Evolutionary conservation across 2,888 invertebrate species (phyloP).

Genomic region (Conistra vaccinii): DNA sequence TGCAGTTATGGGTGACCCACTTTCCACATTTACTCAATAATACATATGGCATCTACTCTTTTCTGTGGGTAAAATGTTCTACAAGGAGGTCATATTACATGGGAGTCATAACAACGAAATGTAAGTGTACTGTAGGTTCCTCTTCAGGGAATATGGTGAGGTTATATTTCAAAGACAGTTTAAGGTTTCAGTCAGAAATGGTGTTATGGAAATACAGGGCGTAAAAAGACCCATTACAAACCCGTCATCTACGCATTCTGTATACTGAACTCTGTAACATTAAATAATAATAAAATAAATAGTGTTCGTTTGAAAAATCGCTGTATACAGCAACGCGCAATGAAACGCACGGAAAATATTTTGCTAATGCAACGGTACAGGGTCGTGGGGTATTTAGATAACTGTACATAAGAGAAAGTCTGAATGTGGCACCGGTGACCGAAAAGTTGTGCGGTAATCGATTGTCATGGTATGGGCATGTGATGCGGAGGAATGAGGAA

Average conservation of each 20-base stretch:
- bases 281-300: not conserved
- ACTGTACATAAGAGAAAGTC: too few relatives aligned
- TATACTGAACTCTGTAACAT: too few relatives aligned
- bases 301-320: not conserved
- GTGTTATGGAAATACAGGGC: not conserved
- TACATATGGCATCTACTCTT: not conserved
- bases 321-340: not conserved
- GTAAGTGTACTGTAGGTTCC: not conserved
- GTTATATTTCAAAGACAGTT: slow-evolving; percentile 15
- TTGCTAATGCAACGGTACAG: not conserved
- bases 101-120: not conserved
- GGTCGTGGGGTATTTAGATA: too few relatives aligned
- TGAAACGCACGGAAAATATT: not conserved
- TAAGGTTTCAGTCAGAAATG: not conserved
- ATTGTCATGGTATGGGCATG: too few relatives aligned
- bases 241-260: not conserved
- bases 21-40: not conserved
- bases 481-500: too few relatives aligned
- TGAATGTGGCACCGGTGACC: too few relatives aligned
- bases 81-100: not conserved
- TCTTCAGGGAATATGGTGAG: not conserved
- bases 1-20: not conserved
- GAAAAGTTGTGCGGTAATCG: too few relatives aligned
- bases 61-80: not conserved
- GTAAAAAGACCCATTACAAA: not conserved